Base-by-base conservation (phyloP, 2,113 vertebrate species). In the Patagioenas fasciata region DNA sequence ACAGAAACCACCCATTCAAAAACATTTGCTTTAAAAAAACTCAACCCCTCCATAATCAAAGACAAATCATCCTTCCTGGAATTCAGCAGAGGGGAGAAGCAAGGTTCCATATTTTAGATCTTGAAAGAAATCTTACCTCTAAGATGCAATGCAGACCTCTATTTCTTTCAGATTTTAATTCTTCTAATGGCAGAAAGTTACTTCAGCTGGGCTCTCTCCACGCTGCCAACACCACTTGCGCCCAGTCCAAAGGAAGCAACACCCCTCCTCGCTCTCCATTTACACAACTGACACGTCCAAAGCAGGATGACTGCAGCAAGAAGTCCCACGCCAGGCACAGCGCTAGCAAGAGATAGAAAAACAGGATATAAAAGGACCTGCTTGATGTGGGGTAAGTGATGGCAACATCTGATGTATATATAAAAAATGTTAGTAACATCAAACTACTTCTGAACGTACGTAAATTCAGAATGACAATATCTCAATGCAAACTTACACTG, bases 1-100 rank as follows among this genome's bases (percentile, higher is more conserved):
- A 79, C 90, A 94, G 83, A 95, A 94, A 86, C 65, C 77, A 90
- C 57, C n/a, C 84, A n/a, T 93, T 85, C 62, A 54, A 95, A 92
- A 95, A 89, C 34, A 88, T 65, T 88, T 90, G 48, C 85, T 93
- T 95, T 36, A 48, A 86, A 94, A 85, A 91, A 8, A 5, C 50
- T 86, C 58, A 79, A 61, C 74, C 26, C 72, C 73, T 90, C 67
- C 29, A 70, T 60, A 85, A 91, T 53, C 56, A 91, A 77, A 91
- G 67, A 51, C 26, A 93, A 91, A 85, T 58, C 32, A 31, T 40
- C 58, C 57, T 82, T 91, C 89, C 81, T 88, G 86, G 53, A 87
- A 65, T 72, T 64, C 44, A 25, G 28, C 12, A 17, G 47, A 62
- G 23, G 57, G 69, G 73, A 86, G 51, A 53, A 72, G 40, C 47